Conservation (phyloP, 2,113 vertebrate species). For the Sebastes schlegelii region DNA sequence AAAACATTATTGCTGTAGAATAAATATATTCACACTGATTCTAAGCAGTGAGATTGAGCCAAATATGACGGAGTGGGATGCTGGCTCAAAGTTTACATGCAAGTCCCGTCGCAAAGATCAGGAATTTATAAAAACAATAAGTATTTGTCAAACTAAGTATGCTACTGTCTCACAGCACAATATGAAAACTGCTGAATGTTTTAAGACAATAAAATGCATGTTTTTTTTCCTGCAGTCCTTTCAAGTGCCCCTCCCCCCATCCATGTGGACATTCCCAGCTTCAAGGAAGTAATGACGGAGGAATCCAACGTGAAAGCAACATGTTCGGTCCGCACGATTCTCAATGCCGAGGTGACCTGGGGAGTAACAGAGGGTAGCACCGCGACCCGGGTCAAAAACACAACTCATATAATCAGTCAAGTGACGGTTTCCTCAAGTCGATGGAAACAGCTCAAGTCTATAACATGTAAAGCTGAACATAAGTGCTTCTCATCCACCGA, state of each 20-base stretch:
- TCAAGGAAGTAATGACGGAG: slow-evolving; percentile 40
- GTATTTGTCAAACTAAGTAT: slow-evolving; percentile 76
- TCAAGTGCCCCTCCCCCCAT: slow-evolving; percentile 18
- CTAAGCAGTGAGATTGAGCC: slow-evolving; percentile 66
- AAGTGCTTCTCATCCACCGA: slow-evolving; percentile 52
- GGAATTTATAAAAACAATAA: not conserved
- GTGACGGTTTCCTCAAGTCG: not conserved
- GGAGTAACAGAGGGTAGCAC: fast-evolving
- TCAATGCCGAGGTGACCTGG: slow-evolving; percentile 65
- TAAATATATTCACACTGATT: too few relatives aligned
- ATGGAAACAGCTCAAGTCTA: slow-evolving; percentile 37
- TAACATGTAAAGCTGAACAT: slow-evolving; percentile 75
- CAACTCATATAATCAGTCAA: slow-evolving; percentile 17
- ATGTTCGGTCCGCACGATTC: slow-evolving; percentile 61
- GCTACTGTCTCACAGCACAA: not conserved
- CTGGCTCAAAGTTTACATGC: slow-evolving; percentile 58
- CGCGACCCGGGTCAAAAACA: fast-evolving
- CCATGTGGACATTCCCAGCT: slow-evolving; percentile 52
- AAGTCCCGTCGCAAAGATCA: not conserved
- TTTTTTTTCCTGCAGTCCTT: slow-evolving; percentile 37
- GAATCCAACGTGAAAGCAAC: slow-evolving; percentile 1
- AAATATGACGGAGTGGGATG: slow-evolving; percentile 15
- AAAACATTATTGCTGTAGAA: too few relatives aligned
- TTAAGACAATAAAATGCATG: not conserved
- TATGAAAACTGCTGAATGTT: not conserved